Conservation (phyloP, 2,113 vertebrate species). For the Ceuthmochares aereus region DNA sequence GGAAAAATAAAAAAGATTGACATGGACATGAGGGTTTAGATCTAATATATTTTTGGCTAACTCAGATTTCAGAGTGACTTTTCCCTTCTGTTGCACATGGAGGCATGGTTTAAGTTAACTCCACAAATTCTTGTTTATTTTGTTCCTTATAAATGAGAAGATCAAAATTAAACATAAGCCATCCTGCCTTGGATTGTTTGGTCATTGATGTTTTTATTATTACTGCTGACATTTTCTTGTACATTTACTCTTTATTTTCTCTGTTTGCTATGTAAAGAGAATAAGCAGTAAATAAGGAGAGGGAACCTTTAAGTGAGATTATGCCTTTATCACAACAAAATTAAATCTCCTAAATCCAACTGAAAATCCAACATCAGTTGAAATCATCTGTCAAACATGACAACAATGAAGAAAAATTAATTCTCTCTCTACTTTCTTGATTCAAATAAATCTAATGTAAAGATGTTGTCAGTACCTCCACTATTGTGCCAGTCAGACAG, state of each 20-base stretch:
- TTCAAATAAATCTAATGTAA: not conserved
- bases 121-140: not conserved
- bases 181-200: not conserved
- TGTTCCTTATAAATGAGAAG: not conserved
- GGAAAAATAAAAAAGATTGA: conserved; percentile 11
- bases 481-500: accelerated
- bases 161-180: not conserved
- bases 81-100: not conserved
- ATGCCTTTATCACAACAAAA: not conserved
- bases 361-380: not conserved
- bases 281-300: not conserved
- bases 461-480: not conserved
- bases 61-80: not conserved
- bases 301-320: not conserved
- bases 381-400: not conserved
- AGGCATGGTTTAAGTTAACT: not conserved
- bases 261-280: not conserved
- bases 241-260: not conserved
- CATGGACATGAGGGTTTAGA: not conserved
- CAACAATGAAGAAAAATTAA: not conserved
- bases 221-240: not conserved
- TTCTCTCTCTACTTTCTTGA: not conserved
- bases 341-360: not conserved
- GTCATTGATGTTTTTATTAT: not conserved
- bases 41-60: not conserved